A percentile compares a stretch with the other conserved stretches of the same genome.
These are phyloP conservation scores for Ganaspis brasiliensis DNA, from an alignment of 2,888 invertebrate species.

Conservation along the genomic window DNA sequence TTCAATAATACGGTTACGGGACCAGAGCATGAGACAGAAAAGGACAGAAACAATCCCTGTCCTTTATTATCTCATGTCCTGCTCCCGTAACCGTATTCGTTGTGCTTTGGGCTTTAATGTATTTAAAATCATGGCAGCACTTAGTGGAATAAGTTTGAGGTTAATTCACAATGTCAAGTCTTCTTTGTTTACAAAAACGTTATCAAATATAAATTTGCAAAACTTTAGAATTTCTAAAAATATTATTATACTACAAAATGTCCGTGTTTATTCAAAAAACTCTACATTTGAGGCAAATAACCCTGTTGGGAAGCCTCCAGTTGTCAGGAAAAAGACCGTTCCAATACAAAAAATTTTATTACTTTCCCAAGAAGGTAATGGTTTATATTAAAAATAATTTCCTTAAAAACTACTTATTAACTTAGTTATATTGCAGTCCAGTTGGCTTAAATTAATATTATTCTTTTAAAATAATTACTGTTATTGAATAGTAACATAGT, in stretches of 20 bases:
- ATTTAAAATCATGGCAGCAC: constrained; percentile 11
- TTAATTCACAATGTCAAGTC: not conserved
- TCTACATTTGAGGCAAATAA: not conserved
- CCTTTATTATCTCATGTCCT: too few relatives aligned
- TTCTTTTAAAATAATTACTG: too few relatives aligned
- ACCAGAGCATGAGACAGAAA: too few relatives aligned
- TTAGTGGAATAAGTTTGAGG: constrained; percentile 6
- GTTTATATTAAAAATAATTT: not conserved
- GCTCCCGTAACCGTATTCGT: too few relatives aligned
- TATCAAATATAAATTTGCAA: not conserved
- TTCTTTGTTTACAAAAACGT: not conserved
- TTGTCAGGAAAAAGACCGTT: constrained; percentile 5
- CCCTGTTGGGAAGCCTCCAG: not conserved
- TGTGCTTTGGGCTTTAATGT: too few relatives aligned
- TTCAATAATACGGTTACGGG: too few relatives aligned
- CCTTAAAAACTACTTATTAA: not conserved
- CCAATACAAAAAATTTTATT: constrained; percentile 17
- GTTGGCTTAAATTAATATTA: not conserved
- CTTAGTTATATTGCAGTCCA: not conserved
- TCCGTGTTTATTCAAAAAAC: constrained; percentile 1
- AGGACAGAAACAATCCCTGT: too few relatives aligned
- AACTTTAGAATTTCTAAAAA: not conserved
- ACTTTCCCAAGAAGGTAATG: constrained; percentile 34
- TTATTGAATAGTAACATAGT: too few relatives aligned
- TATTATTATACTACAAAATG: not conserved